These are phyloP conservation scores for Festucalex cinctus DNA, from an alignment of 2,113 vertebrate species.

Conservation along the genomic window DNA sequence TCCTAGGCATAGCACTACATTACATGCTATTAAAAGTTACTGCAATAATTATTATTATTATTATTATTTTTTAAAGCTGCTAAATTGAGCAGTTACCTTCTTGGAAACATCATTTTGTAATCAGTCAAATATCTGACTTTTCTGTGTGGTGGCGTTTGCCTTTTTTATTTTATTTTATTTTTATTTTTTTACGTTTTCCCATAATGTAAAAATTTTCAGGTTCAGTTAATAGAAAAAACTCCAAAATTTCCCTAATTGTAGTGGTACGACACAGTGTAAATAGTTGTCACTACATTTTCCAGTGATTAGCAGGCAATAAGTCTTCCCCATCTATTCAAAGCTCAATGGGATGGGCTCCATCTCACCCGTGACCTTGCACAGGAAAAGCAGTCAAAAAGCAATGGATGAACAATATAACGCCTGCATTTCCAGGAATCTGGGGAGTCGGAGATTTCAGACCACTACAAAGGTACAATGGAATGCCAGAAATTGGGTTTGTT, in stretches of 20 bases:
- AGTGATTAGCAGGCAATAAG: neutral
- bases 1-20: neutral
- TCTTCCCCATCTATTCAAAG: too few species aligned
- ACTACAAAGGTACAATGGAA: neutral
- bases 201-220: neutral
- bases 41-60: neutral
- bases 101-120: neutral
- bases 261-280: neutral
- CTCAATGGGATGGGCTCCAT: too few species aligned
- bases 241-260: too few species aligned
- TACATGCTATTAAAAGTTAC: neutral
- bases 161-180: too few species aligned
- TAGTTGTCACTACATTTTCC: neutral
- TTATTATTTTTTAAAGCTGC: neutral
- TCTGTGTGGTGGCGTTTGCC: too few species aligned
- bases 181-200: too few species aligned
- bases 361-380: too few species aligned
- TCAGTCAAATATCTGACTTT: neutral
- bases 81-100: neutral
- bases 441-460: neutral
- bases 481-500: neutral
- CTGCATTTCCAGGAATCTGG: neutral
- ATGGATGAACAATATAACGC: neutral
- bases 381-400: neutral
- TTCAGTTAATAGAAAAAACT: neutral